These are phyloP conservation scores for Lerema accius DNA, from an alignment of 1,140 invertebrate species.

Conservation along the genomic window DNA sequence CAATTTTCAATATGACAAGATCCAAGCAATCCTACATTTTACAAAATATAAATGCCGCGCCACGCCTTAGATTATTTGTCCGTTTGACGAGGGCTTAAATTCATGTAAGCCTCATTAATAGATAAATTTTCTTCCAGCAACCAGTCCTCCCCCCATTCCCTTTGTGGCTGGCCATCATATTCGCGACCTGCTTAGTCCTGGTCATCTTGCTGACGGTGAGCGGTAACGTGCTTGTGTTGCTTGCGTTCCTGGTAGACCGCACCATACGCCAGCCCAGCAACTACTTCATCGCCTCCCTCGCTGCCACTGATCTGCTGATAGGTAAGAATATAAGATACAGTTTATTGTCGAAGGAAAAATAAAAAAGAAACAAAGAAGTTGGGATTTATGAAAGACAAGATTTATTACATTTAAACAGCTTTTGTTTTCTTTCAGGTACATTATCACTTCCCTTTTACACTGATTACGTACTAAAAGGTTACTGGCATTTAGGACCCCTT, in stretches of 20 bases:
- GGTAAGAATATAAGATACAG: slow-evolving; percentile 85
- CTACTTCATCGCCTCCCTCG: slow-evolving; percentile 99
- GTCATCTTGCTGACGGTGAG: slow-evolving; percentile 96
- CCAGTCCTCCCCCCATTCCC: slow-evolving; percentile 92
- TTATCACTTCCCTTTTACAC: slow-evolving; percentile 98
- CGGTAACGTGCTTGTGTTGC: slow-evolving; percentile 97
- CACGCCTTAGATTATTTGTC: slow-evolving; percentile 34
- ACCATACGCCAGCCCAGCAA: slow-evolving; percentile 99
- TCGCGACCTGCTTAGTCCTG: slow-evolving; percentile 93
- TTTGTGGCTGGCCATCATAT: slow-evolving; percentile 95
- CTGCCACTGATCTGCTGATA: slow-evolving; percentile 98
- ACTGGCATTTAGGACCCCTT: slow-evolving; percentile 98
- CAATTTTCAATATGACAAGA: too few relatives aligned
- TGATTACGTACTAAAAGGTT: slow-evolving; percentile 96
- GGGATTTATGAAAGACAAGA: too few relatives aligned
- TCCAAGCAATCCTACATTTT: too few relatives aligned
- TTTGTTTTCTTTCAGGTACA: slow-evolving; percentile 86
- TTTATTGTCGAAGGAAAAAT: slow-evolving; percentile 9
- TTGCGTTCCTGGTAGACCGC: slow-evolving; percentile 98
- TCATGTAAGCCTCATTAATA: too few relatives aligned
- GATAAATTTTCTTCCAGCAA: too few relatives aligned
- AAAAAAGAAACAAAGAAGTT: neutral
- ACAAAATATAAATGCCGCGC: too few relatives aligned
- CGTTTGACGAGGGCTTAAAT: too few relatives aligned
- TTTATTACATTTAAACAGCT: slow-evolving; percentile 13